A percentile compares a stretch with the other conserved stretches of the same genome.
Conservation (phyloP, 2,113 vertebrate genomes). For the Motacilla tschutschensis region DNA sequence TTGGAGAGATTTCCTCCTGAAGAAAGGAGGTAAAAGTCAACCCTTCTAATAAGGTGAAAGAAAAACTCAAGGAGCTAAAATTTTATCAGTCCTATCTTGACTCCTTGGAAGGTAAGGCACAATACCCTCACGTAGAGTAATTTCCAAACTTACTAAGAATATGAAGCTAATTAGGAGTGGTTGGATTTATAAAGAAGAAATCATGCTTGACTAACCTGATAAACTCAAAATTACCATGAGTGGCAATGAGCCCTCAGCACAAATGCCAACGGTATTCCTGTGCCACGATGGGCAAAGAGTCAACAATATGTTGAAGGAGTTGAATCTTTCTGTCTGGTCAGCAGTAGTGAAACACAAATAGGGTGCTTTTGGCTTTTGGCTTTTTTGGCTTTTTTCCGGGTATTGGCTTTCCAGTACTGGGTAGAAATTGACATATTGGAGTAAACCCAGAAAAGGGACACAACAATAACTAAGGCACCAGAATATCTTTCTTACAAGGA, state of each 20-base stretch:
- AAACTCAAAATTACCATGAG: background rate
- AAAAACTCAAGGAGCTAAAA: background rate
- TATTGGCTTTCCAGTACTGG: background rate
- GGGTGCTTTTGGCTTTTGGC: background rate
- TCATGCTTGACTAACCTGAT: background rate
- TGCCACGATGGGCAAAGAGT: fast-evolving
- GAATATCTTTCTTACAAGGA: background rate
- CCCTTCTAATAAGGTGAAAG: background rate
- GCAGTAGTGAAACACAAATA: background rate
- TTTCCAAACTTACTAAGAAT: background rate
- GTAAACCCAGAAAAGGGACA: background rate
- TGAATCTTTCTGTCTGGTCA: background rate
- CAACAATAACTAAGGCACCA: background rate
- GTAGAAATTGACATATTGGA: background rate
- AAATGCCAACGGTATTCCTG: fast-evolving
- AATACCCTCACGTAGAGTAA: background rate
- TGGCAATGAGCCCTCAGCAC: background rate
- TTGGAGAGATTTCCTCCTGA: fast-evolving
- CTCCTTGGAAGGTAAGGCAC: background rate
- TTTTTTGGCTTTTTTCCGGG: background rate
- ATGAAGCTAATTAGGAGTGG: background rate
- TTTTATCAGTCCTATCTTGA: background rate
- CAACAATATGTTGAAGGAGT: background rate
- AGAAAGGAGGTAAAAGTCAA: background rate
- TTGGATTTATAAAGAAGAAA: background rate